Percentiles rank a stretch among this genome's conserved stretches.
phyloP scores from a whole-genome alignment of 23 tunicate species.

The Ciona savignyi region DNA sequence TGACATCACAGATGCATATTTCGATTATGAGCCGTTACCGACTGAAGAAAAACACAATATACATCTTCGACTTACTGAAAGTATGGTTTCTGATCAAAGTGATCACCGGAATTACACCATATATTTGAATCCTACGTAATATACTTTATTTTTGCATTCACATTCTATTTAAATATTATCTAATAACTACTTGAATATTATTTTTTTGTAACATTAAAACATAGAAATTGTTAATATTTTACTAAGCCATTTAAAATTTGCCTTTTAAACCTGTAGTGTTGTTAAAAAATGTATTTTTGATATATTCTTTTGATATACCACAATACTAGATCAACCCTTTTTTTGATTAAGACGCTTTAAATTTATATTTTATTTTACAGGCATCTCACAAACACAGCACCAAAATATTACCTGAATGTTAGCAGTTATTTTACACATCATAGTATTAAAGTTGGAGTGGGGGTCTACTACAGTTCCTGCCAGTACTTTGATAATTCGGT shows the following conservation, averaged over 20 bases:
- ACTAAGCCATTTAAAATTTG: too few relatives aligned
- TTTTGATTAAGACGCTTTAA: too few relatives aligned
- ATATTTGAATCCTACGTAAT: constrained; percentile 54
- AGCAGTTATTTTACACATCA: constrained; percentile 12
- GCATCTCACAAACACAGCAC: constrained; percentile 13
- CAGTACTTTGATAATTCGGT: too few relatives aligned
- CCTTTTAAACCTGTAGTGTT: too few relatives aligned
- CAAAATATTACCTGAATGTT: constrained; percentile 50
- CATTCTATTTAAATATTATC: not conserved
- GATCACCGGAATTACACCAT: constrained; percentile 74
- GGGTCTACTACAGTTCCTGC: not conserved
- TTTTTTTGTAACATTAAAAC: not conserved
- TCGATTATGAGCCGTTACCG: constrained; percentile 30
- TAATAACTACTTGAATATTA: too few relatives aligned
- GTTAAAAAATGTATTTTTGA: too few relatives aligned
- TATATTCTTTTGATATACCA: not conserved
- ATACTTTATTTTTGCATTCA: not conserved
- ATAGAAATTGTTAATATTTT: too few relatives aligned
- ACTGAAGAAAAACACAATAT: constrained; percentile 13
- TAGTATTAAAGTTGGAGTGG: not conserved
- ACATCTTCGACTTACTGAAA: constrained; percentile 41
- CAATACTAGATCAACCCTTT: too few relatives aligned
- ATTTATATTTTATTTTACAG: constrained; percentile 37
- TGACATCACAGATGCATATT: constrained; percentile 41
- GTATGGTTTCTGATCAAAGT: constrained; percentile 17